These are phyloP conservation scores for Prolemur simus DNA, from an alignment of 2,113 vertebrate genomes.

Conservation along the genomic window DNA sequence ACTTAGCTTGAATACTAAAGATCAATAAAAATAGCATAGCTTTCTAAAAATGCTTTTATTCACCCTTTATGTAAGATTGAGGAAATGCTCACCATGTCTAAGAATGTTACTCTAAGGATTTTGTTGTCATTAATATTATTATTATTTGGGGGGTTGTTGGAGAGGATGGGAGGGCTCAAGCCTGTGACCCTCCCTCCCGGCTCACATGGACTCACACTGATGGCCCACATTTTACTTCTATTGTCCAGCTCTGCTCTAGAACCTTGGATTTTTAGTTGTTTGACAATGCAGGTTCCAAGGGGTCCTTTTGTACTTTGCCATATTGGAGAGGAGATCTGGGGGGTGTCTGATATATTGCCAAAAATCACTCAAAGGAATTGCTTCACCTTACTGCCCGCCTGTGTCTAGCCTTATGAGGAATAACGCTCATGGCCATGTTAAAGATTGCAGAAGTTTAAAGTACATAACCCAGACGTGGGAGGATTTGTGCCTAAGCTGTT, in stretches of 20 bases:
- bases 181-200: fast-evolving
- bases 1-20: neutral
- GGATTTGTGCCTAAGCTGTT: neutral
- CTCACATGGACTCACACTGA: neutral
- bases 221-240: neutral
- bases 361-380: neutral
- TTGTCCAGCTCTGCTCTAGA: neutral
- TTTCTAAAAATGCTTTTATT: neutral
- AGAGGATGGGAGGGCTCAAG: neutral
- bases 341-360: neutral
- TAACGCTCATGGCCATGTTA: neutral
- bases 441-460: neutral
- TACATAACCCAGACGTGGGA: neutral
- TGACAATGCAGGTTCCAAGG: neutral
- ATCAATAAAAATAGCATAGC: neutral
- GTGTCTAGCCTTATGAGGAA: neutral
- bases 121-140: neutral
- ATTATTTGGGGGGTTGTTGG: neutral
- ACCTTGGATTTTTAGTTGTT: neutral
- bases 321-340: neutral
- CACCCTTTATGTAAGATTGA: neutral
- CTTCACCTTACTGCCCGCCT: neutral
- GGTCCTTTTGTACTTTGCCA: neutral
- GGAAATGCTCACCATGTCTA: neutral
- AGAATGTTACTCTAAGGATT: neutral